Evolutionary conservation across 2,113 vertebrate genomes (phyloP).

Genomic region (Dicerorhinus sumatrensis): DNA sequence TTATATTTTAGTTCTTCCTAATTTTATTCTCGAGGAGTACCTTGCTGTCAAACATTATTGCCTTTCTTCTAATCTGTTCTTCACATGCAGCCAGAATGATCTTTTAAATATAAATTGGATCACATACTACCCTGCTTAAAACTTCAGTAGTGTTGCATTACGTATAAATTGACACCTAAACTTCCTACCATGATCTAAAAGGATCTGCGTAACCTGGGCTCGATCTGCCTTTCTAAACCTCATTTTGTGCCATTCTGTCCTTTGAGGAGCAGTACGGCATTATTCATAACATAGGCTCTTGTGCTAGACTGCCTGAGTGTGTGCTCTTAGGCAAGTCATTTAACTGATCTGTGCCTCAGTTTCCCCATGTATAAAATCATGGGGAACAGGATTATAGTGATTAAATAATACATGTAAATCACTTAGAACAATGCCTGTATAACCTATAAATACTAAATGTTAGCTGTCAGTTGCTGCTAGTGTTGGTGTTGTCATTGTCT

Average conservation of each 20-base stretch:
- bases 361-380: background rate
- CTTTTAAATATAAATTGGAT: conserved; percentile 15
- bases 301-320: background rate
- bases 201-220: background rate
- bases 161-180: conserved; percentile 4
- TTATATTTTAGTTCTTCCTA: background rate
- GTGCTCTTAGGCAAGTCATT: background rate
- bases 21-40: background rate
- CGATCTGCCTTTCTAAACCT: background rate
- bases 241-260: background rate
- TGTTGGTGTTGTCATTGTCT: background rate
- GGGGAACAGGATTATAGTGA: background rate
- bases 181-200: background rate
- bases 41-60: background rate
- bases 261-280: background rate
- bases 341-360: background rate
- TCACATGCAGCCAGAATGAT: background rate
- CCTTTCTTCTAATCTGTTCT: background rate
- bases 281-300: background rate
- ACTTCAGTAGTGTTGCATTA: background rate
- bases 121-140: background rate
- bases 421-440: background rate
- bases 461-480: background rate
- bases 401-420: background rate
- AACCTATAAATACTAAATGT: background rate